Conservation (phyloP, 35 echinoderm and acorn worm species). For the Lytechinus pictus region DNA sequence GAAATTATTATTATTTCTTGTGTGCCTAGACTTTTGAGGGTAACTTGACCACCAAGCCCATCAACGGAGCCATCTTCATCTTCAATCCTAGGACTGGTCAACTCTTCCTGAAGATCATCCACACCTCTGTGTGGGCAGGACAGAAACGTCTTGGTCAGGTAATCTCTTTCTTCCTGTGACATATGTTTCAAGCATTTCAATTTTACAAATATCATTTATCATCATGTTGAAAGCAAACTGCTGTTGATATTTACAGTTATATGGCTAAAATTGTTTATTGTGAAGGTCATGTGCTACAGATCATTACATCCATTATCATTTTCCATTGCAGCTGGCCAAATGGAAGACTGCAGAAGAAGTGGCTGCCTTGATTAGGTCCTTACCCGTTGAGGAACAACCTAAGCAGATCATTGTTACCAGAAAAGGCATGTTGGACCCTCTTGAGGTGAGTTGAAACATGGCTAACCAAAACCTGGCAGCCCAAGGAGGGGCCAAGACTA, state of each 20-base stretch:
- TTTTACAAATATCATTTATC: too few species aligned
- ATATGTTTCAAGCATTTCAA: too few species aligned
- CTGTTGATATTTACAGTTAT: too few species aligned
- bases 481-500: neutral
- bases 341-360: slow-evolving; percentile 99
- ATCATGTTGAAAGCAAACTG: too few species aligned
- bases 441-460: slow-evolving; percentile 69
- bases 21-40: slow-evolving; percentile 94
- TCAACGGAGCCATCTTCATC: slow-evolving; percentile 99
- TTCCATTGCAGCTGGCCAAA: slow-evolving; percentile 74
- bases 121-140: slow-evolving; percentile 95
- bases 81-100: slow-evolving; percentile 99
- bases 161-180: neutral
- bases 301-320: neutral
- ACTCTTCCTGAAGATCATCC: slow-evolving; percentile 99
- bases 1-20: neutral
- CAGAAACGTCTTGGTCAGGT: slow-evolving; percentile 99
- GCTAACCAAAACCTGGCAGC: neutral
- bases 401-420: slow-evolving; percentile 99
- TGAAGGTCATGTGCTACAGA: too few species aligned
- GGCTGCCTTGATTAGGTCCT: slow-evolving; percentile 92
- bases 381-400: slow-evolving; percentile 97
- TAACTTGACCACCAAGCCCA: slow-evolving; percentile 99
- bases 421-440: slow-evolving; percentile 99
- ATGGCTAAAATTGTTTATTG: too few species aligned